Evolutionary conservation across 2,888 invertebrate genomes (phyloP).

Genomic region (Drosophila barbarae): DNA sequence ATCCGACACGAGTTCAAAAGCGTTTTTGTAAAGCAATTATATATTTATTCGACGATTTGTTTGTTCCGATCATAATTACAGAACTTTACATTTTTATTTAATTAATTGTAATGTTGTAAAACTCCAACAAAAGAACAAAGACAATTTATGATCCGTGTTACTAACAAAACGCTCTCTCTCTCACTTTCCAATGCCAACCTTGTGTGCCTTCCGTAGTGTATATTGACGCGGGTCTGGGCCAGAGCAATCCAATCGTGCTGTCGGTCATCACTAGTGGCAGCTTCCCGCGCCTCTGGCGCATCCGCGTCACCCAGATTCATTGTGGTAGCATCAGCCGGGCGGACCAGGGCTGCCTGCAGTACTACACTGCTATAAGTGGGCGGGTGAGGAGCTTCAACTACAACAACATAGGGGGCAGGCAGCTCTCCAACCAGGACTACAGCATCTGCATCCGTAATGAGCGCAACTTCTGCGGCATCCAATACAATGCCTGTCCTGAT

Average conservation of each 20-base stretch:
- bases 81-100: neutral
- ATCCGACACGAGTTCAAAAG: no score
- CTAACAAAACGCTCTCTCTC: neutral
- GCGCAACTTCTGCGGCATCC: constrained; percentile 92
- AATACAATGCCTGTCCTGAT: constrained; percentile 88
- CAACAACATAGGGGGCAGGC: constrained; percentile 86
- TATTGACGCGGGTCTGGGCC: constrained; percentile 86
- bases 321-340: constrained; percentile 86
- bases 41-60: no score
- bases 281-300: constrained; percentile 89
- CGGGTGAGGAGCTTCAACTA: constrained; percentile 92
- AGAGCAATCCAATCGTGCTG: constrained; percentile 88
- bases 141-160: constrained; percentile 5
- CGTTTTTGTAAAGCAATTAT: neutral
- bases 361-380: constrained; percentile 85
- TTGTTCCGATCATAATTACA: neutral
- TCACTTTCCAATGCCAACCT: neutral
- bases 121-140: constrained; percentile 2
- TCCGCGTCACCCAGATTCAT: constrained; percentile 88
- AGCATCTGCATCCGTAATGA: constrained; percentile 91
- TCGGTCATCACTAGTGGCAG: constrained; percentile 90
- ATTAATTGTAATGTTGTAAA: neutral
- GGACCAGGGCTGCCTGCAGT: constrained; percentile 79
- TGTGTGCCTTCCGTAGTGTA: constrained; percentile 83
- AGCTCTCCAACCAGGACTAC: constrained; percentile 93